Percentiles rank a stretch among this genome's conserved stretches.
phyloP scores from a whole-genome alignment of 2,797 vertebrate genomes.

The Phataginus tetradactyla region DNA sequence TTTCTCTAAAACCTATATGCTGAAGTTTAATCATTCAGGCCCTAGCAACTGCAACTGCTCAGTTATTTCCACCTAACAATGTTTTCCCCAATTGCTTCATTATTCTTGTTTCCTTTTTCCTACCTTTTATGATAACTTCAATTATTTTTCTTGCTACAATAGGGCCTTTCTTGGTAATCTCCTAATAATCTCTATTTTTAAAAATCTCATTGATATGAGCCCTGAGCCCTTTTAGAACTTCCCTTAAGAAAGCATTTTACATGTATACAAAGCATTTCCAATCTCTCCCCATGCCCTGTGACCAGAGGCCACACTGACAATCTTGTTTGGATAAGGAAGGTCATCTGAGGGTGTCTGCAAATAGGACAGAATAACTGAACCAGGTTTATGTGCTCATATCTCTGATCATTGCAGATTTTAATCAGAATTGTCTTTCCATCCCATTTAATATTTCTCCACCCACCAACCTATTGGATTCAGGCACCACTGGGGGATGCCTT shows the following conservation, averaged over 20 bases:
- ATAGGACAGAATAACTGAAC: background rate
- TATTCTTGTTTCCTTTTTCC: background rate
- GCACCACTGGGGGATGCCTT: background rate
- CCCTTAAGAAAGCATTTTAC: background rate
- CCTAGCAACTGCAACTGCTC: background rate
- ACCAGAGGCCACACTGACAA: background rate
- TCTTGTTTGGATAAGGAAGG: background rate
- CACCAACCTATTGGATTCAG: background rate
- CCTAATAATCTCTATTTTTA: background rate
- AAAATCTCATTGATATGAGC: background rate
- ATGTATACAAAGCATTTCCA: background rate
- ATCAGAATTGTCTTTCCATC: background rate
- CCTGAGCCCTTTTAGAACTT: background rate
- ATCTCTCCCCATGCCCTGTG: background rate
- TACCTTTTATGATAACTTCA: background rate
- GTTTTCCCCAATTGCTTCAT: background rate
- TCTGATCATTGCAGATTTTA: background rate
- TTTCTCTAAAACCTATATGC: background rate
- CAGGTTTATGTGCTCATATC: background rate
- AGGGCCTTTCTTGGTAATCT: background rate
- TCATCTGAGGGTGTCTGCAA: background rate
- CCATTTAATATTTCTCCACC: background rate
- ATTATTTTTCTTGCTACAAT: background rate
- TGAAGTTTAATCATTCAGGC: background rate
- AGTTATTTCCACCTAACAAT: background rate